Percentiles rank a stretch among this genome's conserved stretches.
Conservation (phyloP, 2,797 vertebrate genomes). For the Kryptolebias ocellatus region DNA sequence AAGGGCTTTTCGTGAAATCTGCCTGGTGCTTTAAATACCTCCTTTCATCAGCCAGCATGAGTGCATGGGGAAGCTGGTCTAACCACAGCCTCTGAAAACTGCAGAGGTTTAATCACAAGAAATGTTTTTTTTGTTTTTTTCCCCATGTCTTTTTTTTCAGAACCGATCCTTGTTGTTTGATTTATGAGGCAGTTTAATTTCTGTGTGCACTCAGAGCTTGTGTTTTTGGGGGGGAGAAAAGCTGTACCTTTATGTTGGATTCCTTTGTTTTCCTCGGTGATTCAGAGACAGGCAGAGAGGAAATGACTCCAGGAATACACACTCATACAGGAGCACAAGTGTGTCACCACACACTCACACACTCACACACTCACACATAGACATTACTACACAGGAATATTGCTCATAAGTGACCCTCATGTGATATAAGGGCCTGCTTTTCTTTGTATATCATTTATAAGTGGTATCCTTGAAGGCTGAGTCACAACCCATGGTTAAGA, state of each 20-base stretch:
- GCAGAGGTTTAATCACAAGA: conserved; percentile 57
- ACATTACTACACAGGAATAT: conserved; percentile 20
- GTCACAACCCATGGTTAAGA: conserved; percentile 40
- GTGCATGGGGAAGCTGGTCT: conserved; percentile 16
- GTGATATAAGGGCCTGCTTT: conserved; percentile 9
- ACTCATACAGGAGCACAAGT: conserved; percentile 32
- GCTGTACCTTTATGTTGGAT: conserved; percentile 63
- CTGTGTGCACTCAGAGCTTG: neutral
- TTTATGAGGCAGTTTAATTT: conserved; percentile 15
- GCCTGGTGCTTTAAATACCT: conserved; percentile 60
- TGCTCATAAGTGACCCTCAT: conserved; percentile 29
- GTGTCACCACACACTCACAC: conserved; percentile 27
- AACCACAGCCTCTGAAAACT: conserved; percentile 60
- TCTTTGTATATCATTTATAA: conserved; percentile 26
- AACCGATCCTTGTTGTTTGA: conserved; percentile 10
- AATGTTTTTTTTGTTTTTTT: conserved; percentile 16
- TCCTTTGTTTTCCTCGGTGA: conserved; percentile 59
- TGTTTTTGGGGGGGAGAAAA: conserved; percentile 6
- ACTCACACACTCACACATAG: conserved; percentile 9
- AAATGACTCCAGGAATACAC: conserved; percentile 76
- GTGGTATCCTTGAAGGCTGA: conserved; percentile 12
- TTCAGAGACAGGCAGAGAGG: conserved; percentile 65
- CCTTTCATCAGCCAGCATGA: conserved; percentile 41
- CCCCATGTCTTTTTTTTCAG: neutral
- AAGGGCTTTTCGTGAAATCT: conserved; percentile 41